phyloP scores from a whole-genome alignment of 2,888 invertebrate genomes.

The Apamea crenata region DNA sequence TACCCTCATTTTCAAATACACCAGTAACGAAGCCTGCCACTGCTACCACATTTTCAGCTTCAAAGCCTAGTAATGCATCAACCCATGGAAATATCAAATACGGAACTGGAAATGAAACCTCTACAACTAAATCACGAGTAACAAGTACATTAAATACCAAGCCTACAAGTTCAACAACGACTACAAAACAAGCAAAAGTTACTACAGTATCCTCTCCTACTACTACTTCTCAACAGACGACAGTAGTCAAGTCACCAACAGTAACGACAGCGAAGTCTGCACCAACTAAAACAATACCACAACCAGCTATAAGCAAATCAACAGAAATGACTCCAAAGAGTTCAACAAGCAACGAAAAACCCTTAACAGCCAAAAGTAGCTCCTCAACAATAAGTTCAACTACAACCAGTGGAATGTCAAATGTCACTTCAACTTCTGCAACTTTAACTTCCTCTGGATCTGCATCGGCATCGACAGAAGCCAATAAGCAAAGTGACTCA shows the following conservation, averaged over 20 bases:
- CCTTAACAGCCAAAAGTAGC: conserved; percentile 26
- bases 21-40: conserved; percentile 13
- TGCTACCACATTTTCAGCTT: conserved; percentile 8
- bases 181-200: conserved; percentile 47
- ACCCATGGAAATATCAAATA: conserved; percentile 34
- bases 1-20: conserved; percentile 14
- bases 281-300: conserved; percentile 39
- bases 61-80: conserved; percentile 44
- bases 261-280: conserved; percentile 38
- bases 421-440: conserved; percentile 22
- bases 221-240: conserved; percentile 39
- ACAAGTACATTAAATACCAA: conserved; percentile 33
- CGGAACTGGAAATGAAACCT: conserved; percentile 32
- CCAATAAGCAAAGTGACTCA: conserved; percentile 64
- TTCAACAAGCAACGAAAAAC: conserved; percentile 50
- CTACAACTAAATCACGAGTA: conserved; percentile 51
- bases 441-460: conserved; percentile 22
- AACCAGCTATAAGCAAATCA: conserved; percentile 41
- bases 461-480: conserved; percentile 48
- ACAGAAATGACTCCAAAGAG: conserved; percentile 44
- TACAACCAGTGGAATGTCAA: conserved; percentile 37
- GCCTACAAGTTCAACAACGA: conserved; percentile 26
- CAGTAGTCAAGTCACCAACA: conserved; percentile 27
- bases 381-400: conserved; percentile 24
- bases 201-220: conserved; percentile 35